These are phyloP conservation scores for Helarctos malayanus DNA, from an alignment of 2,797 vertebrate species.

Conservation along the genomic window DNA sequence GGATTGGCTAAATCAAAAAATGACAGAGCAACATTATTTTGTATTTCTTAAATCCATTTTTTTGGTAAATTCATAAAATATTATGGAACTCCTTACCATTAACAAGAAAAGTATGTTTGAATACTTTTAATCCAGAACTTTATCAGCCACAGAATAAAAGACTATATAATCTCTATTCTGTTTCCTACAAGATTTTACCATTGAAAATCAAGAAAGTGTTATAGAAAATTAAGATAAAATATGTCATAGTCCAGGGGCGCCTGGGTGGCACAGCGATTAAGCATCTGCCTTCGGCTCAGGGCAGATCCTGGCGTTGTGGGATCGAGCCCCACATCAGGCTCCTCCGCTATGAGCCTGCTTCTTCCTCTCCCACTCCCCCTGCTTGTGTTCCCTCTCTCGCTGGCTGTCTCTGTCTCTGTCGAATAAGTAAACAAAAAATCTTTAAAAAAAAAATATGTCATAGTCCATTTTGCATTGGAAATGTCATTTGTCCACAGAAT, in stretches of 20 bases:
- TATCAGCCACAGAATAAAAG: neutral
- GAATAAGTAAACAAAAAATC: too few relatives aligned
- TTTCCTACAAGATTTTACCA: conserved; percentile 45
- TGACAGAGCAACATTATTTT: conserved; percentile 3
- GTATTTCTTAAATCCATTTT: conserved; percentile 6
- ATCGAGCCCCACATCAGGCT: too few relatives aligned
- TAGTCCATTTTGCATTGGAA: neutral
- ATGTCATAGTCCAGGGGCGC: too few relatives aligned
- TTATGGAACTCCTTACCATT: neutral
- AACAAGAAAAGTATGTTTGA: conserved; percentile 60
- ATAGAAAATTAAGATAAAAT: neutral
- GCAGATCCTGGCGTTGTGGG: too few relatives aligned
- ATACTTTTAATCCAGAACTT: conserved; percentile 53
- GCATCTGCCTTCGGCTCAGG: too few relatives aligned
- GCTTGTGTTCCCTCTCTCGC: too few relatives aligned
- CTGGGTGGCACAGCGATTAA: too few relatives aligned
- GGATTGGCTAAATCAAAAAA: conserved; percentile 41
- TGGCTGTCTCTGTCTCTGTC: too few relatives aligned
- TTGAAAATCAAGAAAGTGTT: conserved; percentile 9
- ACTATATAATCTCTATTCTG: neutral
- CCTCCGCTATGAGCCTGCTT: too few relatives aligned
- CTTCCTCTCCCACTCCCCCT: too few relatives aligned
- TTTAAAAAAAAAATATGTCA: neutral
- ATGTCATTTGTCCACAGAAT: neutral
- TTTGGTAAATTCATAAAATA: conserved; percentile 32